These are phyloP conservation scores for Ochlodes sylvanus DNA, from an alignment of 2,888 invertebrate genomes.

Conservation along the genomic window DNA sequence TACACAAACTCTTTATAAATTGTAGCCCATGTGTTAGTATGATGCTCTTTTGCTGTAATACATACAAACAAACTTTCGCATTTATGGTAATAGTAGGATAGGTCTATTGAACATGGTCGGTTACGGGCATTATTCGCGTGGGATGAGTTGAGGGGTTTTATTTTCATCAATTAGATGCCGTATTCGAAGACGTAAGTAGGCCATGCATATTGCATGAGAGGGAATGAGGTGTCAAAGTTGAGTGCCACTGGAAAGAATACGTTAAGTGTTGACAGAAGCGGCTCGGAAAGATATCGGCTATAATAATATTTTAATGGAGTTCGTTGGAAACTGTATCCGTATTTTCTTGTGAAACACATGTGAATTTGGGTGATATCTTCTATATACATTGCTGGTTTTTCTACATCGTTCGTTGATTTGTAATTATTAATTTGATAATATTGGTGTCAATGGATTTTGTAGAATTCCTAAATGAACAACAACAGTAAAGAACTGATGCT, in stretches of 20 bases:
- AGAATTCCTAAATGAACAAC: no score
- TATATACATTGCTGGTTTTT: no score
- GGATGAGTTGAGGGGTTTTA: constrained; percentile 48
- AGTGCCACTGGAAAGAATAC: constrained; percentile 55
- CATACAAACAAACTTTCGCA: no score
- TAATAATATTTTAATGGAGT: constrained; percentile 49
- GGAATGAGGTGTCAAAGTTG: constrained; percentile 72
- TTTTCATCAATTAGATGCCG: constrained; percentile 66
- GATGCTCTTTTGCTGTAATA: no score
- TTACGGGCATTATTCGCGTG: background rate
- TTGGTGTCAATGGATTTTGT: no score
- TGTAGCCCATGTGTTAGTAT: no score
- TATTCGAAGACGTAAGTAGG: constrained; percentile 58
- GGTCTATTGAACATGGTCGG: background rate
- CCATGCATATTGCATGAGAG: constrained; percentile 78
- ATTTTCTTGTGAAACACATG: background rate
- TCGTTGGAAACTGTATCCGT: constrained; percentile 14
- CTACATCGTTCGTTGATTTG: no score
- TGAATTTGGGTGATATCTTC: background rate
- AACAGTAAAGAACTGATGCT: no score
- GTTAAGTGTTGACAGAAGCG: constrained; percentile 42
- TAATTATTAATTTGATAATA: no score
- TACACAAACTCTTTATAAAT: no score
- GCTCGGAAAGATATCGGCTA: constrained; percentile 46
- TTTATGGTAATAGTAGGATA: no score